A percentile compares a stretch with the other conserved stretches of the same genome.
Evolutionary conservation across 2,888 invertebrate genomes (phyloP).

Genomic region (Dolomedes plantarius): DNA sequence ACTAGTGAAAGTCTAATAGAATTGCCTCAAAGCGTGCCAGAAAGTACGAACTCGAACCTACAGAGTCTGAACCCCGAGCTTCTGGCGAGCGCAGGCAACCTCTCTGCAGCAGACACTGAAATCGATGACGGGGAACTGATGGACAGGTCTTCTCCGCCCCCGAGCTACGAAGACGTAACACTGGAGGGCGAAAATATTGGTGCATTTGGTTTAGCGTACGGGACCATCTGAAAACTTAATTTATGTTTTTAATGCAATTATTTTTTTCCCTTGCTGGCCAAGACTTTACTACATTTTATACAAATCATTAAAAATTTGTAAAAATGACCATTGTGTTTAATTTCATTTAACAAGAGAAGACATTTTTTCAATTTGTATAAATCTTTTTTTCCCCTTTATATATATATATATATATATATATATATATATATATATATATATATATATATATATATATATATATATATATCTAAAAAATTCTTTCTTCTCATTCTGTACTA

Average conservation of each 20-base stretch:
- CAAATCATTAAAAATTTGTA: constrained; percentile 17
- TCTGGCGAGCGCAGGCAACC: constrained; percentile 21
- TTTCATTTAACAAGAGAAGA: too few species aligned
- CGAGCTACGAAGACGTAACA: constrained; percentile 74
- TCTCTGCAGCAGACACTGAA: constrained; percentile 34
- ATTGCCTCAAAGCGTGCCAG: background rate
- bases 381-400: too few species aligned
- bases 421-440: too few species aligned
- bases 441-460: too few species aligned
- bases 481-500: too few species aligned
- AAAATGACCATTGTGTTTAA: background rate
- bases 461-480: too few species aligned
- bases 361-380: too few species aligned
- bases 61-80: constrained; percentile 2
- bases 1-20: background rate
- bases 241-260: constrained; percentile 12
- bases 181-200: constrained; percentile 75
- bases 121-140: constrained; percentile 55
- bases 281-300: constrained; percentile 55
- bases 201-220: constrained; percentile 64
- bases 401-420: too few species aligned
- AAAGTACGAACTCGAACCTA: background rate
- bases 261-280: constrained; percentile 60
- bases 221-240: constrained; percentile 52
- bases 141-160: constrained; percentile 70